Base-by-base conservation (phyloP, 1,140 invertebrate species). In the Drosophila bocqueti region DNA sequence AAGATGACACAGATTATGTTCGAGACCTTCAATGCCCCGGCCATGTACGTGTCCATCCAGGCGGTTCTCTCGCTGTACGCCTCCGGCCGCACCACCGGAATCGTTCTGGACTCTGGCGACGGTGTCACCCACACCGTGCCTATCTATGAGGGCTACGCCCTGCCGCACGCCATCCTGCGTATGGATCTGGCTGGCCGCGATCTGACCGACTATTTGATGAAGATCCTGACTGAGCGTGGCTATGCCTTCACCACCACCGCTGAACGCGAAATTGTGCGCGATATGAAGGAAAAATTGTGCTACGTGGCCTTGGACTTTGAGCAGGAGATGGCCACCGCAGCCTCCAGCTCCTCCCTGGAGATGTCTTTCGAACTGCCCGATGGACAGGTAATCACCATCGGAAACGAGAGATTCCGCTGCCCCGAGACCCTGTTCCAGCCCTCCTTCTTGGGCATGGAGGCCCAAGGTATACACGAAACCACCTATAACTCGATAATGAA, bases 321-420 rank as follows among this genome's bases (percentile, higher is more conserved):
- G 15, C 54, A 57, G 54, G 54, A 57, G 54, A 57, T 57, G 54
- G 54, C 54, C 54, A 57, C 54, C 54, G 54, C 54, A 7, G 54
- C 38, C 9, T 4, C 54, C 54, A 40, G 36, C 36, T 26, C 36
- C 5, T 24, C 54, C 1, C 54, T 57, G 36, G 54, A 57, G 21
- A 57, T 10, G 36, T 57, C 54, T 7, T 57, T 40, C 10, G 54
- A 57, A 4, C 21, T 57, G 21, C 54, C 54, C 3, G 54, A 57
- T 57, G 54, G 54, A 0, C 54, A 57, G 21, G 36, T 57, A 3
- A 57, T 57, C 5, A 57, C 54, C 15, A 57, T 57, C 21, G 54
- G 36, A 0, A 57, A 57, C 15, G 54, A 57, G 54, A 40, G 54
- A 4, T 57, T 38, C 21, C 54, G 54, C 15, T 57, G 54, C 21